Evolutionary conservation across 1,140 invertebrate genomes (phyloP), one percentile per base, ranked within the genome.

Genomic region (Lordiphosa mommai): DNA sequence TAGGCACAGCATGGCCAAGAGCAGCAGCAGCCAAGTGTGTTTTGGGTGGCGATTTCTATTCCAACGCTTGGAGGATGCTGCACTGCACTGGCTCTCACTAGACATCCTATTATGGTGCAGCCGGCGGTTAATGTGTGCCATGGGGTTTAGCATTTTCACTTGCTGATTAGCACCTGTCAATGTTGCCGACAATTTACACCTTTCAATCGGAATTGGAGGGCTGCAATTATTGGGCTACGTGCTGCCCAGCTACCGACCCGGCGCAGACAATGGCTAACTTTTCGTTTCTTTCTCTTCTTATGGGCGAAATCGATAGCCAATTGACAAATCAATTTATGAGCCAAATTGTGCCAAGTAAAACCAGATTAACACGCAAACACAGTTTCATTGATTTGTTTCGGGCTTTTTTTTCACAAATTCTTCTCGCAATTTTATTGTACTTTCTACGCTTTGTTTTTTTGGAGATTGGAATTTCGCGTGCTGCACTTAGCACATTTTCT

Each of bases 401-500:
- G 55, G 56, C n/a, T 30, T 29, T 29, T 43, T 50, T 49, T 46
- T 6, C 23, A 27, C 23, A 27, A 27, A 27, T 63, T 23, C 9
- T 44, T 43, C 46, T 34, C 20, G 7, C 8, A 9, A 33, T 3
- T 38, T 44, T 53, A 29, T 57, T 60, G 71, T 74, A 55, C 76
- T 80, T 80, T 82, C 77, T 72, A 63, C 72, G 53, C 34, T 14
- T 37, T 48, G 50, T 47, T 72, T 36, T 33, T 68, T 50, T 56
- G 16, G 61, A 36, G 64, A 73, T 80, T 70, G 61, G 58, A 82
- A 76, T 82, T 80, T 80, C 77, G 61, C 76, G n/a, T 82, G 55
- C 61, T 72, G 61, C 71, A 84, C 76, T 82, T 84, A 82, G 67
- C 76, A 73, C 71, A 61, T 76, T 82, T 82, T 84, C 76, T 82